These are phyloP conservation scores for Bombylius discolor DNA, from an alignment of 2,888 invertebrate species.

Conservation along the genomic window DNA sequence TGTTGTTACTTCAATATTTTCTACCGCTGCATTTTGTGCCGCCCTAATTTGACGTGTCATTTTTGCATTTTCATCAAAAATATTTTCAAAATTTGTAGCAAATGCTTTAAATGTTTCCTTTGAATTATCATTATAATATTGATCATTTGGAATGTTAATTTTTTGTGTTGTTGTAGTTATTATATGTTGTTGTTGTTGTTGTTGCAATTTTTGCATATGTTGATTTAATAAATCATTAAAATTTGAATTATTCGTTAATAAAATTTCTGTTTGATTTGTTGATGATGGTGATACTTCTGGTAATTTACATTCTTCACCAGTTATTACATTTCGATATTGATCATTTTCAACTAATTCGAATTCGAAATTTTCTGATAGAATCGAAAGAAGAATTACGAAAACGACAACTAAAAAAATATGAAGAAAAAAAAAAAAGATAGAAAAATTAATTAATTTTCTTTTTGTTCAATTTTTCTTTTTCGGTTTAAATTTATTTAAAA, in stretches of 20 bases:
- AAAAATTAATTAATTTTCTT: no score
- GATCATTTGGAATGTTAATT: constrained; percentile 8
- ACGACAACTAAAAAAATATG: constrained; percentile 33
- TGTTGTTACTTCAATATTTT: no score
- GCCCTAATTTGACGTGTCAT: no score
- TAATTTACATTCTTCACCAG: constrained; percentile 2
- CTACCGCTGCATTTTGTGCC: no score
- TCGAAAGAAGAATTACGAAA: constrained; percentile 46
- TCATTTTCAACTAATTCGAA: constrained; percentile 34
- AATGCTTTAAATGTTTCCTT: not conserved
- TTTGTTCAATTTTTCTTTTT: no score
- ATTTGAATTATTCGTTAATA: not conserved
- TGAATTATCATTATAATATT: not conserved
- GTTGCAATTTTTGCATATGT: not conserved
- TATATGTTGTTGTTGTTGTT: constrained; percentile 1
- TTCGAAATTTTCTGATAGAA: constrained; percentile 54
- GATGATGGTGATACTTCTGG: no score
- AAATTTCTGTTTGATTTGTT: not conserved
- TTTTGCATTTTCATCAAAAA: no score
- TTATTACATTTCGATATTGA: constrained; percentile 6
- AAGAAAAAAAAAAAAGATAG: not conserved
- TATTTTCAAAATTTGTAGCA: no score
- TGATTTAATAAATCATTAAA: no score
- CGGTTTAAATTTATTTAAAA: not conserved
- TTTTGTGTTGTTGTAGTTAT: constrained; percentile 22